phyloP scores from a whole-genome alignment of 2,113 vertebrate species.

The Zosterops borbonicus region DNA sequence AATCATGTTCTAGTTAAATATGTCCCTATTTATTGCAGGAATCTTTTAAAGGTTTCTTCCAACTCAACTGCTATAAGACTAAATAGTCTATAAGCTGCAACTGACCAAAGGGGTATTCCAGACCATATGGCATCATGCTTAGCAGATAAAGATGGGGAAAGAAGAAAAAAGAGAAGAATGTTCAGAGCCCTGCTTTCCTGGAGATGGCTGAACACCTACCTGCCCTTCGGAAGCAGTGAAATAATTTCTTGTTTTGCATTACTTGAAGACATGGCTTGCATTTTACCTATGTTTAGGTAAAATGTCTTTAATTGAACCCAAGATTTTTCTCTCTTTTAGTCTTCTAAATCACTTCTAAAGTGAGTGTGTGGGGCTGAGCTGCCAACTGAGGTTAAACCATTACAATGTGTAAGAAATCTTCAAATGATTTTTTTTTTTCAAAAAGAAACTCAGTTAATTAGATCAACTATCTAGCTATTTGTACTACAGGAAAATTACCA shows the following conservation, averaged over 20 bases:
- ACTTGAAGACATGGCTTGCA: not conserved
- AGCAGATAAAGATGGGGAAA: not conserved
- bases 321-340: not conserved
- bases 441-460: not conserved
- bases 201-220: not conserved
- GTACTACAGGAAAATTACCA: not conserved
- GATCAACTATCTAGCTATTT: not conserved
- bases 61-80: not conserved
- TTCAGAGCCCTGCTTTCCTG: not conserved
- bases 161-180: not conserved
- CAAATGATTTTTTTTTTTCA: not conserved
- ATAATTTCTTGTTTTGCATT: not conserved
- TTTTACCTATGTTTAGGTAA: not conserved
- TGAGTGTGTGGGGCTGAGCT: not conserved
- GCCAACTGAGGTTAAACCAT: not conserved
- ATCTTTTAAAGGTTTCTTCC: not conserved
- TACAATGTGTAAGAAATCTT: not conserved
- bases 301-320: not conserved
- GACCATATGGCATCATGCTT: not conserved
- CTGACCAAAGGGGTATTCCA: not conserved
- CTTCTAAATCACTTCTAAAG: not conserved
- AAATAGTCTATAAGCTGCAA: not conserved
- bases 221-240: not conserved
- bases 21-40: not conserved
- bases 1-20: not conserved